A percentile compares a stretch with the other conserved stretches of the same genome.
Conservation (phyloP, 2,888 invertebrate species). For the Nephrotoma flavescens region DNA sequence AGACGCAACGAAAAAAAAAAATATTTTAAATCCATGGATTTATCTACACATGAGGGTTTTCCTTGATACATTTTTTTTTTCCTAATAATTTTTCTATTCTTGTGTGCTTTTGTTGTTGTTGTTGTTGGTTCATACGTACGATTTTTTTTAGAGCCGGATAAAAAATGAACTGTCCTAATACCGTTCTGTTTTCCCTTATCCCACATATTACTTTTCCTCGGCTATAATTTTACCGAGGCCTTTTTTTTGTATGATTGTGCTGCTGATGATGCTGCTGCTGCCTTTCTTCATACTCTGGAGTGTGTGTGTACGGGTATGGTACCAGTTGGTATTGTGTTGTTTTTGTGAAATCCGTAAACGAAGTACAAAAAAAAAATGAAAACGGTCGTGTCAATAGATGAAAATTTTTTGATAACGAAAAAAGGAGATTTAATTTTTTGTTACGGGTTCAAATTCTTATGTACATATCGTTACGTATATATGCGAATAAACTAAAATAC, state of each 20-base stretch:
- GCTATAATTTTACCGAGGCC: background rate
- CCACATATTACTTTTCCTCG: background rate
- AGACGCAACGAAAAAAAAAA: background rate
- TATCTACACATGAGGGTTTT: slow-evolving; percentile 4
- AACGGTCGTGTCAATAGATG: slow-evolving; percentile 4
- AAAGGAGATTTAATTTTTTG: background rate
- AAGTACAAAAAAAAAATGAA: background rate
- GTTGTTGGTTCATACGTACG: background rate
- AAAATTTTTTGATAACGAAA: background rate
- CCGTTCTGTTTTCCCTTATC: slow-evolving; percentile 2
- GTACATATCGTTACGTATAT: background rate
- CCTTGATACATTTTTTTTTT: background rate
- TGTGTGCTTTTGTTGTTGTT: background rate
- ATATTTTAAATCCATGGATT: background rate
- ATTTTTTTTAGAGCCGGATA: background rate
- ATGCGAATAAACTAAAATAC: background rate
- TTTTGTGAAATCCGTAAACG: background rate
- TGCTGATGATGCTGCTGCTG: background rate
- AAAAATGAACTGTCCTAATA: slow-evolving; percentile 4
- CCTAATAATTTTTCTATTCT: background rate
- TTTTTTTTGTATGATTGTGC: background rate
- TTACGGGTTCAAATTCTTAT: background rate
- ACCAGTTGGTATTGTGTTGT: background rate
- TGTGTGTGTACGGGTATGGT: background rate
- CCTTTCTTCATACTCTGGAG: background rate